A percentile compares a stretch with the other conserved stretches of the same genome.
phyloP scores from a whole-genome alignment of 2,113 vertebrate genomes.

The Phylloscopus whistleri region DNA sequence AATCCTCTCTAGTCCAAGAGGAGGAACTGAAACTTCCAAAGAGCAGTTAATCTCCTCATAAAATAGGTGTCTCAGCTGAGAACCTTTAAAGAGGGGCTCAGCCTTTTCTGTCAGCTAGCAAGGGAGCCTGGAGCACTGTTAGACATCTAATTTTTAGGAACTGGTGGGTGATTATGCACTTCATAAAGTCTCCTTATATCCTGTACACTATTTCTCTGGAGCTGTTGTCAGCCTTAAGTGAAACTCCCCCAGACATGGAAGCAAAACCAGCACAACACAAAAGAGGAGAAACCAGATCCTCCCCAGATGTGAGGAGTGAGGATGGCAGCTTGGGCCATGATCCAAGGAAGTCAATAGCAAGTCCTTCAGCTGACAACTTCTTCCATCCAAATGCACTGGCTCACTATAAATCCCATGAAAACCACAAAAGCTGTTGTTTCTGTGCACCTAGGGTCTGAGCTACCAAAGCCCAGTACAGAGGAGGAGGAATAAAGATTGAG shows the following conservation, averaged over 20 bases:
- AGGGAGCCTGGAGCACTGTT: background rate
- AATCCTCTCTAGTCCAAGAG: background rate
- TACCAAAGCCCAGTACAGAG: background rate
- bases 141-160: background rate
- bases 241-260: background rate
- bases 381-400: background rate
- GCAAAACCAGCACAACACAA: background rate
- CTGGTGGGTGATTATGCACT: background rate
- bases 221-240: background rate
- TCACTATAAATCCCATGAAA: background rate
- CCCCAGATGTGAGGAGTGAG: background rate
- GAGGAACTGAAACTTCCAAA: background rate
- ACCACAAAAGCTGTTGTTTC: background rate
- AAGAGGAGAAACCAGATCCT: background rate
- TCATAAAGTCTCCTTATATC: background rate
- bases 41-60: background rate
- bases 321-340: background rate
- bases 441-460: fast-evolving
- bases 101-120: background rate
- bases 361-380: background rate
- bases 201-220: background rate
- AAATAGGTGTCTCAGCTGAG: background rate
- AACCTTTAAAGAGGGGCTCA: background rate
- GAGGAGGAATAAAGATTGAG: background rate
- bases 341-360: background rate